A percentile compares a stretch with the other conserved stretches of the same genome.
Evolutionary conservation across 2,888 invertebrate genomes (phyloP).

Genomic region (Noctuana brunneofusca): DNA sequence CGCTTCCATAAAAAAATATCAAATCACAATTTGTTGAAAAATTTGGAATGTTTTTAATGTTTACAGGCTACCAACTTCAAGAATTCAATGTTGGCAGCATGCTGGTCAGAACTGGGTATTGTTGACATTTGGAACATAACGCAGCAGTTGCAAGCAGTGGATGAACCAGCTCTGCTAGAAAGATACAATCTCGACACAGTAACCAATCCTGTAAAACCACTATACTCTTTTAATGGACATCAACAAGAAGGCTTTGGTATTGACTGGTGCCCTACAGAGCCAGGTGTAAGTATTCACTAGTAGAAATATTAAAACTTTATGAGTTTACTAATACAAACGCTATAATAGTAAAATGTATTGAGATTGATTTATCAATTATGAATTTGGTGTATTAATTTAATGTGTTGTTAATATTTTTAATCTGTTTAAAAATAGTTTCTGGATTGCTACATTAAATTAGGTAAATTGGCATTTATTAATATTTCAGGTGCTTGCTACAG

Average conservation of each 20-base stretch:
- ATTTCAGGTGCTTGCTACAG: slow-evolving; percentile 92
- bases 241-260: slow-evolving; percentile 96
- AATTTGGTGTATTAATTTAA: no score
- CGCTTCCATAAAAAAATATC: no score
- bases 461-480: slow-evolving; percentile 33
- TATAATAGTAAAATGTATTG: no score
- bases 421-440: no score
- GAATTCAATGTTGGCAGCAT: slow-evolving; percentile 90
- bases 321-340: no score
- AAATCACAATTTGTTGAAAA: background rate
- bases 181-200: slow-evolving; percentile 85
- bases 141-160: slow-evolving; percentile 90
- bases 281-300: slow-evolving; percentile 84
- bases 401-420: no score
- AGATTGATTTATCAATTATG: no score
- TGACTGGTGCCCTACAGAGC: slow-evolving; percentile 93
- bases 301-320: background rate
- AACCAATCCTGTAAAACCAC: slow-evolving; percentile 83
- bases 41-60: background rate
- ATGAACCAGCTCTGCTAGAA: slow-evolving; percentile 85
- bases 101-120: slow-evolving; percentile 97
- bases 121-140: slow-evolving; percentile 97
- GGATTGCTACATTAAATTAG: no score
- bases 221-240: slow-evolving; percentile 96
- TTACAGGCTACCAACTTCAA: slow-evolving; percentile 83